Evolutionary conservation across 2,888 invertebrate species (phyloP), one percentile per base, ranked within the genome.

Genomic region (Xestoiulus laeticollis): DNA sequence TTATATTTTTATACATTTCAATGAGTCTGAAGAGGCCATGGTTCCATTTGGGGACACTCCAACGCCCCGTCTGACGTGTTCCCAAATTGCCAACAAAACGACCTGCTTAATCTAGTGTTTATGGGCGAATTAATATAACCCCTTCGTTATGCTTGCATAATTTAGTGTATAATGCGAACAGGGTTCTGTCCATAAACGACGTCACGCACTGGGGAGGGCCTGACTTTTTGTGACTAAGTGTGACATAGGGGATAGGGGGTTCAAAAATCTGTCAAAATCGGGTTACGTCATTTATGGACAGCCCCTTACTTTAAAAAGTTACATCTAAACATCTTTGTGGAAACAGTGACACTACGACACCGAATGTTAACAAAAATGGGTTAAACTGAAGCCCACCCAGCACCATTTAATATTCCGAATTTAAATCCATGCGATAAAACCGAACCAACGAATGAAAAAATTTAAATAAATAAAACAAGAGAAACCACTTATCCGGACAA

Each of bases 391-490:
- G 48, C 2, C 48, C 48, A n/a, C n/a, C 43, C 43, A 12, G 43
- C n/a, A n/a, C 48, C 16, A 16, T n/a, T 59, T n/a, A 59, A 59
- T 59, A 59, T 19, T 12, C 53, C 5, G 53, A 59, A n/a, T 59
- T 59, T n/a, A 59, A 59, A 59, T 59, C n/a, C 53, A 59, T 16
- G n/a, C 19, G n/a, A 19, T 2, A n/a, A n/a, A n/a, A n/a, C 53
- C 53, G n/a, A 5, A 19, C 48, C 53, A 59, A n/a, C 5, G 43
- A 43, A 43, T 43, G 53, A 19, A 59, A n/a, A 59, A 59, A 48
- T 48, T 59, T 59, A 59, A 59, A 59, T 16, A 53, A 59, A 59
- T n/a, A 59, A 59, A 59, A 59, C 53, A 59, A 59, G 53, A 59
- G 53, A 59, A 59, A 59, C 19, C 53, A 59, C 53, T 59, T 59